Base-by-base conservation (phyloP, 2,113 vertebrate species). In the Lampris megalopsis region DNA sequence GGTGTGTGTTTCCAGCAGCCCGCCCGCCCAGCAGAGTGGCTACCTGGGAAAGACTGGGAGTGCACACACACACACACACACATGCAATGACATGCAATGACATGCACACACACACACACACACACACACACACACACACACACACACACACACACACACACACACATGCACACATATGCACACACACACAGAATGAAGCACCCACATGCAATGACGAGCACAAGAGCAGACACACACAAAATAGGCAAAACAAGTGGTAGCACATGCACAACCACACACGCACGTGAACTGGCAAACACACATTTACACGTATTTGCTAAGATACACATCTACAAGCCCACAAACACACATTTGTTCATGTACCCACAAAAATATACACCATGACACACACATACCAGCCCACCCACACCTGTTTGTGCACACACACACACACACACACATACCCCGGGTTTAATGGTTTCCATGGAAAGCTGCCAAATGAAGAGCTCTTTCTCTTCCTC, bases 401-500 rank as follows among this genome's bases (percentile, higher is more conserved):
- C 40, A 41, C 37, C 35, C 71, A 70, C 35, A 10, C n/a, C 24
- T 24, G 24, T 24, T 24, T 24, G 24, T 24, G 24, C 24, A 24
- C 24, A 24, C 24, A 24, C 24, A 24, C 24, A 24, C 24, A 24
- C 63, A 49, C 43, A 57, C 35, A 40, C 71, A 75, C 37, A 61
- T 56, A 62, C 67, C 64, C 73, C 35, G 45, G 52, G 65, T 88
- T 80, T 88, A 88, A 90, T 92, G 88, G 87, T 89, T 79, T 90
- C 47, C 36, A 45, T 89, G 88, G 87, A 91, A 86, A 81, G 67
- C 58, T 87, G 89, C 87, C 91, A 91, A 85, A 73, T 52, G 79
- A 56, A 66, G n/a, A 53, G 49, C 61, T 77, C 66, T 77, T 36
- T 65, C 48, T 75, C 7, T 56, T 52, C 42, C 45, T 62, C 45